Conservation (phyloP, 2,797 vertebrate species). For the Propithecus deckenii region DNA sequence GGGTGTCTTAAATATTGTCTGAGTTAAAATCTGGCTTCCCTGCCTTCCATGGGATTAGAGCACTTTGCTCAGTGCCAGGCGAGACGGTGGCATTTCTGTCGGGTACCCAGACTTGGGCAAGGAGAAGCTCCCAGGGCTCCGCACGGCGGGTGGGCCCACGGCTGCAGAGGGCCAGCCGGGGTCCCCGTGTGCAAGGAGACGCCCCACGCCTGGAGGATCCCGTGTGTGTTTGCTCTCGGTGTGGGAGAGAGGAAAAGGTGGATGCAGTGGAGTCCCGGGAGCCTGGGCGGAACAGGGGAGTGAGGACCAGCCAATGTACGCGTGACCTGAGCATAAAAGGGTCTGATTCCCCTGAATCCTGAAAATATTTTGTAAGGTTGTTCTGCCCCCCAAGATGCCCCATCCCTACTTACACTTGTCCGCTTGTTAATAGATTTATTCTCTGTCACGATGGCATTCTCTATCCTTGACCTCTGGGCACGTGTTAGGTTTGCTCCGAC, state of each 20-base stretch:
- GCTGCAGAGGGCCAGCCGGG: no score
- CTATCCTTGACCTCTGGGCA: background rate
- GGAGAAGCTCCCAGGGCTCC: background rate
- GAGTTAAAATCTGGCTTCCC: constrained; percentile 47
- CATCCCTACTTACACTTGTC: background rate
- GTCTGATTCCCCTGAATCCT: background rate
- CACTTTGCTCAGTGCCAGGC: background rate
- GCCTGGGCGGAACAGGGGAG: no score
- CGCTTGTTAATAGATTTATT: background rate
- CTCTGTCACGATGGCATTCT: background rate
- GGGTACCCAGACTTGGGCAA: background rate
- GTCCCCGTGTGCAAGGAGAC: background rate
- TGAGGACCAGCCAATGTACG: fast-evolving
- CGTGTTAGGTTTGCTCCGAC: no score
- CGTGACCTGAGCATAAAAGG: background rate
- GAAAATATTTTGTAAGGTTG: background rate
- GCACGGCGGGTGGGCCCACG: background rate
- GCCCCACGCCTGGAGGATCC: fast-evolving
- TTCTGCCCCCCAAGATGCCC: background rate
- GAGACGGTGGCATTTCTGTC: background rate
- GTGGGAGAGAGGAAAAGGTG: background rate
- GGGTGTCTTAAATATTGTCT: constrained; percentile 41
- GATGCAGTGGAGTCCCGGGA: background rate
- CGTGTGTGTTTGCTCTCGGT: background rate
- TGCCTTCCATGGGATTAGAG: background rate